Evolutionary conservation across 2,888 invertebrate genomes (phyloP), one percentile per base, ranked within the genome.

Genomic region (Anthrax anthrax): DNA sequence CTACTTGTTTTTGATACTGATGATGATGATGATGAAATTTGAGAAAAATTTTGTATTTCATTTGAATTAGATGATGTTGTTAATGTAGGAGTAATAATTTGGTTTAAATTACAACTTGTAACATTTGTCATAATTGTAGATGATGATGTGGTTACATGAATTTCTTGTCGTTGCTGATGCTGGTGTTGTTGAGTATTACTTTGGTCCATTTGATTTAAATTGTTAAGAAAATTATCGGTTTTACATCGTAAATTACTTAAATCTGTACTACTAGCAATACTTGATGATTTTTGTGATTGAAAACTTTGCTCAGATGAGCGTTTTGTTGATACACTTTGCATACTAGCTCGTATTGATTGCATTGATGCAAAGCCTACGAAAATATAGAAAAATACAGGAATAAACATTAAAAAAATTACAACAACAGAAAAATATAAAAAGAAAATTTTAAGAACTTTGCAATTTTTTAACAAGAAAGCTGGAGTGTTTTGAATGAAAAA

Each of bases 271-370:
- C 49, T 50, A 2, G 54, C 50, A 46, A 51, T 55, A 48, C 50
- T 51, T 3, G 46, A 49, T 3, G 47, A 49, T 43, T 50, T 51
- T 37, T 51, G 48, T 27, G 66, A 64, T 52, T 64, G 62, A 43
- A 61, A 59, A 57, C 76, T 77, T 58, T 76, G 75, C 53, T 77
- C 77, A 4, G 77, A 78, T 48, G 75, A 74, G 49, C 76, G 69
- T 54, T 78, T 67, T 12, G 67, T 78, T 32, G 77, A 77, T 51
- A 73, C 70, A 58, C 74, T 75, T 58, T 74, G 75, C n/a, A 73
- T 71, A 40, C 78, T 78, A 41, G 76, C 78, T 46, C 78, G 70
- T 54, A 75, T 73, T 38, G 77, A 77, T 54, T 75, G 73, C 69
- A 77, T 72, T 18, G 80, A 80, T 45, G 75, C 72, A 58, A 80